Percentiles rank a stretch among this genome's conserved stretches.
phyloP scores from a whole-genome alignment of 2,113 vertebrate species.

The Mormoops blainvillei region DNA sequence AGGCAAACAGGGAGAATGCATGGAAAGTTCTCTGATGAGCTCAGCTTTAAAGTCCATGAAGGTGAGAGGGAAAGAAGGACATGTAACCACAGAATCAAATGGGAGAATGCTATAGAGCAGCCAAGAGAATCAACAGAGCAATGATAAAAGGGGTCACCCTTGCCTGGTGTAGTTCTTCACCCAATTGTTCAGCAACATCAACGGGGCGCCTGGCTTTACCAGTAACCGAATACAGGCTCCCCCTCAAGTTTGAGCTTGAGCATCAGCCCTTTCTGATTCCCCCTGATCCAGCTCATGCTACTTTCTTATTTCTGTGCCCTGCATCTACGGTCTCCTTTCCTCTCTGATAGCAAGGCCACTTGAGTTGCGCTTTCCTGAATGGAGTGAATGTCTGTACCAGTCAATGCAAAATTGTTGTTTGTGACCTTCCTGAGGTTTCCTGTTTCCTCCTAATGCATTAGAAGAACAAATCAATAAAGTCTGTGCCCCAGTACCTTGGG shows the following conservation, averaged over 20 bases:
- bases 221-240: neutral
- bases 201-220: neutral
- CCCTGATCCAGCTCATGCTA: neutral
- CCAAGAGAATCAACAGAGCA: neutral
- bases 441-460: constrained; percentile 73
- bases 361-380: constrained; percentile 18
- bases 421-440: constrained; percentile 69
- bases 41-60: neutral
- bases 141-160: neutral
- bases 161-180: neutral
- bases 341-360: constrained; percentile 24
- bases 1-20: neutral
- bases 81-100: neutral
- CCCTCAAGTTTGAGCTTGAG: constrained; percentile 7
- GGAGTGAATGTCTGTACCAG: constrained; percentile 43
- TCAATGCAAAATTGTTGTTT: constrained; percentile 63
- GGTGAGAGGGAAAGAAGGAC: neutral
- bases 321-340: neutral
- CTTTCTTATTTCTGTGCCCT: constrained; percentile 6
- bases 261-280: neutral
- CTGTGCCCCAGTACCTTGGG: constrained; percentile 72
- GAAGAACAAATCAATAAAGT: constrained; percentile 75
- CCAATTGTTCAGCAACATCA: neutral
- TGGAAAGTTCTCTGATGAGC: neutral
- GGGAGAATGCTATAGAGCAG: neutral